Conservation (phyloP, 2,888 invertebrate species). For the Phytoseiulus persimilis region DNA sequence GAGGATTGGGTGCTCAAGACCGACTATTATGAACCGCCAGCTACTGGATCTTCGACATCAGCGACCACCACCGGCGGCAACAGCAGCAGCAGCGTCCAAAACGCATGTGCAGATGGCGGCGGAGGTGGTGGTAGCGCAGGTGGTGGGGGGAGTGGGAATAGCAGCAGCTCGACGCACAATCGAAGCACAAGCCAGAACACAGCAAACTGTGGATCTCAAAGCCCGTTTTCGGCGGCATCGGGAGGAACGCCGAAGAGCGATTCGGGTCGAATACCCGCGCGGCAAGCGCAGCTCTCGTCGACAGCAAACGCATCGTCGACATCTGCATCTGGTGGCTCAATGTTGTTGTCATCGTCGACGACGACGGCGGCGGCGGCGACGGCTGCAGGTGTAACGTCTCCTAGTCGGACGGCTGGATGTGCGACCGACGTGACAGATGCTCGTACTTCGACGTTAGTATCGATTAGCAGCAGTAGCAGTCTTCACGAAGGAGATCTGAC, state of each 20-base stretch:
- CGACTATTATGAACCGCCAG: conserved; percentile 78
- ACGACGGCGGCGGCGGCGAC: not conserved
- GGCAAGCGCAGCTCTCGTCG: conserved; percentile 54
- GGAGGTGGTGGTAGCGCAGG: conserved; percentile 45
- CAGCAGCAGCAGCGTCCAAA: conserved; percentile 42
- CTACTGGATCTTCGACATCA: conserved; percentile 43
- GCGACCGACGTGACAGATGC: not conserved
- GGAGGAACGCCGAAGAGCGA: conserved; percentile 39
- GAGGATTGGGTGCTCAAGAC: conserved; percentile 78
- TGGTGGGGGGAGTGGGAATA: conserved; percentile 45
- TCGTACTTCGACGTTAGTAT: not conserved
- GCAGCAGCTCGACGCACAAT: conserved; percentile 41
- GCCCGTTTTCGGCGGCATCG: conserved; percentile 28
- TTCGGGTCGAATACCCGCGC: conserved; percentile 44
- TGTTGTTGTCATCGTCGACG: not conserved
- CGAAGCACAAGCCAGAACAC: conserved; percentile 40
- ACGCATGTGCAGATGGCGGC: conserved; percentile 46
- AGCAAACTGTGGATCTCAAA: conserved; percentile 36
- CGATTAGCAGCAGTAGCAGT: not conserved
- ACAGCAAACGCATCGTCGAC: conserved; percentile 57
- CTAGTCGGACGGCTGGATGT: not conserved
- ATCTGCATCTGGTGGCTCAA: conserved; percentile 50
- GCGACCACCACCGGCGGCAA: conserved; percentile 47
- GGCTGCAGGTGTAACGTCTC: not conserved
- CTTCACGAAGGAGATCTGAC: not conserved